Base-by-base conservation (phyloP, 2,797 vertebrate genomes). In the Oophaga sylvatica region DNA sequence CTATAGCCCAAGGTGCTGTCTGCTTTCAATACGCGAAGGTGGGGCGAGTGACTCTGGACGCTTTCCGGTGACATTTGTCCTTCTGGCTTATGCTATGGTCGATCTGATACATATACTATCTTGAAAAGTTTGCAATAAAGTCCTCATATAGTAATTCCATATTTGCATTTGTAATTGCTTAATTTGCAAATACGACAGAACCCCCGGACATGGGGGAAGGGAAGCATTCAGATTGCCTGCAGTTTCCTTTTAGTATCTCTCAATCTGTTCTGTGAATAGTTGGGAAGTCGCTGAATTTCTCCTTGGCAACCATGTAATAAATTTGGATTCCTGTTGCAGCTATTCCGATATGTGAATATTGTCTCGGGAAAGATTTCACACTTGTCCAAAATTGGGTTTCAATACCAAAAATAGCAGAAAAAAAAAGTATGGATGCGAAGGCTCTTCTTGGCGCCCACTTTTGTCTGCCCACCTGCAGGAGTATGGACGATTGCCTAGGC, bases 1-100 rank as follows among this genome's bases (percentile, higher is more conserved):
- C 59, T 77, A 71, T 84, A 84, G 83, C 73, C 83, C 45, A 77
- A 67, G 83, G 71, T 77, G 75, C 71, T 78, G 59, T 31, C 60
- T 53, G 83, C 13, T 67, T 77, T 85, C 73, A 53, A 56, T 31
- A 29, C 60, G 48, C 35, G 15, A 10, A 85, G 83, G 83, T 85
- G 83, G 35, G 83, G 83, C 71, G 22, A 26, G 15, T 7, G 10
- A 26, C 19, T 22, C 60, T 2, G 57, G 56, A 41, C 56, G 1
- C 31, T 19, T 53, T 84, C 59, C 29, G 75, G 35, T 63, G 57
- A 41, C 71, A 26, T 19, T 56, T 41, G 11, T 48, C 15, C 22
- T 22, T 76, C 19, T 84, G 17, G 67, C 56, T 17, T 6, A 35
- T 22, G 26, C 26, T 12, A 3, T 19, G 31, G 29, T 41, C 13